Evolutionary conservation across 2,113 vertebrate species (phyloP), one percentile per base, ranked within the genome.

Genomic region (Eira barbara): DNA sequence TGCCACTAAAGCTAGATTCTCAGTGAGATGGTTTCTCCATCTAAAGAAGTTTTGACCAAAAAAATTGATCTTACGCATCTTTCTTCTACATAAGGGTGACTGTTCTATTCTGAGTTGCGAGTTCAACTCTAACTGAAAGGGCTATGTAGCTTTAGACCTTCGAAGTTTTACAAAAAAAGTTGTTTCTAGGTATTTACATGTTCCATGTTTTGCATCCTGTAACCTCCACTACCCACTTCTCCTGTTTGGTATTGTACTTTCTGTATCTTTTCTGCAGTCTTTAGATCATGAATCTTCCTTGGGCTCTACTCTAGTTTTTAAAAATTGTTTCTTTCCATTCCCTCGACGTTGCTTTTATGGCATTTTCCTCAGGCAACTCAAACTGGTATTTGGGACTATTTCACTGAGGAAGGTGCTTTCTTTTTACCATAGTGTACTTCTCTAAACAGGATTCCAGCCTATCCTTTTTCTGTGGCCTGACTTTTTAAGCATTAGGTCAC

Each of bases 341-440:
- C 63, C 27, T 83, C 52, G 36, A 42, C 0, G 11, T 63, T 23
- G 59, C 29, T 84, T 94, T 90, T 89, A 84, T 87, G 57, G 6
- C 86, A 36, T 89, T 94, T 89, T 95, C 42, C 27, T 65, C 9
- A 42, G 25, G 76, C n/a, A 88, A 10, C 42, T 78, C 25, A 80
- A 45, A 45, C 14, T 81, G 42, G 29, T 49, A n/a, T 97, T 89
- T 95, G 59, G 45, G 29, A 76, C 36, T 88, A 57, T 94, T 95
- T 83, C 23, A 31, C 55, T 97, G 87, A 80, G 93, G 12, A 36
- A 92, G 23, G 18, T 76, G 23, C 88, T 98, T 91, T 92, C 27
- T 15, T n/a, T 91, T 82, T 39, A 27, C 73, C 87, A 15, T 82
- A 31, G 15, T 8, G 34, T 86, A 65, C 7, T 87, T 9, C 86